A percentile compares a stretch with the other conserved stretches of the same genome.
These are phyloP conservation scores for Deilephila porcellus DNA, from an alignment of 2,888 invertebrate species.

Conservation along the genomic window DNA sequence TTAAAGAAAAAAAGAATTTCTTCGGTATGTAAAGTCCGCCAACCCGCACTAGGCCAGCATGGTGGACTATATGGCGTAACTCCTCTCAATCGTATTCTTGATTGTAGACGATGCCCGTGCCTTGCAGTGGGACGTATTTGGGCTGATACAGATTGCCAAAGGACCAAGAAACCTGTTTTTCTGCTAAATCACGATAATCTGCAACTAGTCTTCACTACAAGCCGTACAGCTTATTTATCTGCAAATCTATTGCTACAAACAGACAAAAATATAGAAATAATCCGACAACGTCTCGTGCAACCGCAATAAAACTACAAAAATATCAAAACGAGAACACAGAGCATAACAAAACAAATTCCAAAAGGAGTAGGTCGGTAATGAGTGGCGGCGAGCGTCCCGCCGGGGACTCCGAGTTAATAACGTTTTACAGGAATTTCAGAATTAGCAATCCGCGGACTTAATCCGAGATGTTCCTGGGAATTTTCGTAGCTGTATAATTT, in stretches of 20 bases:
- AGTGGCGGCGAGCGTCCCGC: conserved; percentile 10
- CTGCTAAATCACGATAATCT: no score
- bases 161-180: no score
- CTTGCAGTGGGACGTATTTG: no score
- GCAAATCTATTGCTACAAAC: background rate
- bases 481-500: conserved; percentile 26
- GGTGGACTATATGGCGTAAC: no score
- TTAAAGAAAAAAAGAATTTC: no score
- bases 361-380: background rate
- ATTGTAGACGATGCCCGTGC: no score
- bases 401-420: conserved; percentile 29
- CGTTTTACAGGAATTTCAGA: conserved; percentile 31
- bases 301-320: background rate
- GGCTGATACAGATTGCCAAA: no score
- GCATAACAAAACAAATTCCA: background rate
- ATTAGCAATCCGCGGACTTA: conserved; percentile 31
- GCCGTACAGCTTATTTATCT: no score
- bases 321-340: background rate
- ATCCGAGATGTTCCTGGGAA: conserved; percentile 21
- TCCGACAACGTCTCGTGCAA: background rate
- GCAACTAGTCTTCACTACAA: no score
- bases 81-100: no score
- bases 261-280: background rate
- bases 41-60: no score
- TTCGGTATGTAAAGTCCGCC: no score